Conservation (phyloP, 2,113 vertebrate species). For the Stegastes partitus region DNA sequence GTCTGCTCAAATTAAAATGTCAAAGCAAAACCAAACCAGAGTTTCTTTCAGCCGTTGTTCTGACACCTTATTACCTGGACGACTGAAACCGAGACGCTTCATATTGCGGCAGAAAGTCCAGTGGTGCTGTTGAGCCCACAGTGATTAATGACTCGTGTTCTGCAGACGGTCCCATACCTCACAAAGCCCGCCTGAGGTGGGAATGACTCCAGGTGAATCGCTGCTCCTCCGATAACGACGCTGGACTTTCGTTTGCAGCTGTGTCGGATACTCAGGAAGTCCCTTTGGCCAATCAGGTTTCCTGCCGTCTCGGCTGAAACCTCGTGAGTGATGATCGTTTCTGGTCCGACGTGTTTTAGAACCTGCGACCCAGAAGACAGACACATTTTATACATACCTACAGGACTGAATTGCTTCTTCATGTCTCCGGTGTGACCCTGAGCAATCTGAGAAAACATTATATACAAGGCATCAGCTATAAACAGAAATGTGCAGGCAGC, state of each 20-base stretch:
- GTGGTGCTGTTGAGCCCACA: not conserved
- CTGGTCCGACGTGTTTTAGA: constrained; percentile 76
- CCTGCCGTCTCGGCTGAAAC: constrained; percentile 80
- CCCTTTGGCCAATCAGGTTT: constrained; percentile 87
- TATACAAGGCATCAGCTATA: not conserved
- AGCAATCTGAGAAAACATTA: not conserved
- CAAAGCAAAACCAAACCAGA: not conserved
- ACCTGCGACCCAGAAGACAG: constrained; percentile 71
- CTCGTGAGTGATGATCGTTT: constrained; percentile 86
- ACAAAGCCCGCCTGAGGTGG: constrained; percentile 82
- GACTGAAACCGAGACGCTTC: not conserved
- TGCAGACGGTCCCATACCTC: constrained; percentile 75
- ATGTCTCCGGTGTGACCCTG: not conserved
- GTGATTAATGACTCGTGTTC: not conserved
- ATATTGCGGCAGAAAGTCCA: not conserved
- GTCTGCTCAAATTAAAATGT: not conserved
- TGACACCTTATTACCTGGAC: not conserved
- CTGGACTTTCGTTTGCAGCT: constrained; percentile 71
- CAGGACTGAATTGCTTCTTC: not conserved
- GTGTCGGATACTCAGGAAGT: constrained; percentile 87
- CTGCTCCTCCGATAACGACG: constrained; percentile 83
- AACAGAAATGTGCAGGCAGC: not conserved
- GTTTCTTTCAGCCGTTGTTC: not conserved
- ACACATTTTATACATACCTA: not conserved
- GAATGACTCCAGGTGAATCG: constrained; percentile 77